Evolutionary conservation across 1,140 invertebrate species (phyloP).

Genomic region (Trichoplusia ni): DNA sequence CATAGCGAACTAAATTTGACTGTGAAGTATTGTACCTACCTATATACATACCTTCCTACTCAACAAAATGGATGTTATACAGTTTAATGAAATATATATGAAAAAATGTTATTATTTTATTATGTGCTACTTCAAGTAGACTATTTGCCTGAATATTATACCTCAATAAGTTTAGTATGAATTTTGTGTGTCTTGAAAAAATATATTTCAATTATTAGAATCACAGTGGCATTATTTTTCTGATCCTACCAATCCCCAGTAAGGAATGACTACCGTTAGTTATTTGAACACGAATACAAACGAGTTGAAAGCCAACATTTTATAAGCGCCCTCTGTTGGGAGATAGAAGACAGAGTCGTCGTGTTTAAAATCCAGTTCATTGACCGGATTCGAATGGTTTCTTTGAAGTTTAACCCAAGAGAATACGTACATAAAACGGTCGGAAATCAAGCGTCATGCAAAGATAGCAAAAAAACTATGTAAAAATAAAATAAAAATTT

Average conservation of each 20-base stretch:
- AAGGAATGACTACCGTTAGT: no score
- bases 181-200: constrained; percentile 71
- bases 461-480: no score
- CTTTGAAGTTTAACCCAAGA: no score
- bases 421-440: no score
- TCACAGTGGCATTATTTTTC: constrained; percentile 63
- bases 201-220: constrained; percentile 72
- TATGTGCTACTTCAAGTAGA: constrained; percentile 51
- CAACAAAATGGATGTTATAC: constrained; percentile 47
- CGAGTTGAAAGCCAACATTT: no score
- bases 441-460: no score
- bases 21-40: constrained; percentile 51
- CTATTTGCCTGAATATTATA: constrained; percentile 71
- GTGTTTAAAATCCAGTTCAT: no score
- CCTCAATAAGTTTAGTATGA: constrained; percentile 77
- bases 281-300: no score
- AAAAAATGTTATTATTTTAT: constrained; percentile 55
- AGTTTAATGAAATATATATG: constrained; percentile 45
- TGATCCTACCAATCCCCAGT: constrained; percentile 35
- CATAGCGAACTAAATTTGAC: constrained; percentile 49
- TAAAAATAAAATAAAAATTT: no score
- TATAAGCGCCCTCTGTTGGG: no score
- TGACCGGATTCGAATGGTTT: no score
- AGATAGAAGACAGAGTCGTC: no score
- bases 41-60: constrained; percentile 45